These are phyloP conservation scores for Hypothenemus hampei DNA, from an alignment of 1,140 invertebrate genomes.

Conservation along the genomic window DNA sequence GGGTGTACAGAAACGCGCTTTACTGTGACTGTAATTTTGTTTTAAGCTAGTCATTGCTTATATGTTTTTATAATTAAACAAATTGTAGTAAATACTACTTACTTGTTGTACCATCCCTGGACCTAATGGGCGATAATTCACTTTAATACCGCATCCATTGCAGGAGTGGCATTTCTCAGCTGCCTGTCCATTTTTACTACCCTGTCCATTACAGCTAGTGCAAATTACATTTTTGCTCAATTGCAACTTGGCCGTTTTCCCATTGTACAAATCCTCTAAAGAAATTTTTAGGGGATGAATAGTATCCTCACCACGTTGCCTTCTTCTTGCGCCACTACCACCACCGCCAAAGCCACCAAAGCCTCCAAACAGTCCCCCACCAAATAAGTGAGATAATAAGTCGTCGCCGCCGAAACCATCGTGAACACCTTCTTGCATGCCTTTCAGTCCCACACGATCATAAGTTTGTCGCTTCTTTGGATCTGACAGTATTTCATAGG, in stretches of 20 bases:
- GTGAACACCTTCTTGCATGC: slow-evolving; percentile 62
- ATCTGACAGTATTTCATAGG: slow-evolving; percentile 78
- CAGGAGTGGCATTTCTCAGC: slow-evolving; percentile 69
- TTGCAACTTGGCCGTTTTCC: slow-evolving; percentile 76
- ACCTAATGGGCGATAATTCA: slow-evolving; percentile 62
- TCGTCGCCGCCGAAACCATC: slow-evolving; percentile 64
- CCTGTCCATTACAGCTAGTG: slow-evolving; percentile 73
- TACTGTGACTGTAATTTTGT: too few species aligned
- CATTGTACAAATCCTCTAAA: slow-evolving; percentile 89
- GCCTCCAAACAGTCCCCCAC: slow-evolving; percentile 54
- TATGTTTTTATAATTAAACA: too few species aligned
- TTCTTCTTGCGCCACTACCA: slow-evolving; percentile 45
- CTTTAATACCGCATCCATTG: slow-evolving; percentile 71
- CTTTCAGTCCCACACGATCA: slow-evolving; percentile 74
- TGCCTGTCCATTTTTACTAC: slow-evolving; percentile 70
- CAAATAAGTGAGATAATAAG: slow-evolving; percentile 61
- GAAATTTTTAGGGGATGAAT: slow-evolving; percentile 71
- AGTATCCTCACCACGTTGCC: slow-evolving; percentile 62
- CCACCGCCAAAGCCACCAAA: slow-evolving; percentile 44
- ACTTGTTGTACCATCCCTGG: slow-evolving; percentile 82
- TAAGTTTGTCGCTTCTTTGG: slow-evolving; percentile 65
- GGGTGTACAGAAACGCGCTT: too few species aligned
- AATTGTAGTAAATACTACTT: too few species aligned
- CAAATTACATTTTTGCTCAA: slow-evolving; percentile 86
- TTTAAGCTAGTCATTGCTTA: too few species aligned